phyloP scores from a whole-genome alignment of 2,797 vertebrate genomes.

The Notoglanidium macrostoma region DNA sequence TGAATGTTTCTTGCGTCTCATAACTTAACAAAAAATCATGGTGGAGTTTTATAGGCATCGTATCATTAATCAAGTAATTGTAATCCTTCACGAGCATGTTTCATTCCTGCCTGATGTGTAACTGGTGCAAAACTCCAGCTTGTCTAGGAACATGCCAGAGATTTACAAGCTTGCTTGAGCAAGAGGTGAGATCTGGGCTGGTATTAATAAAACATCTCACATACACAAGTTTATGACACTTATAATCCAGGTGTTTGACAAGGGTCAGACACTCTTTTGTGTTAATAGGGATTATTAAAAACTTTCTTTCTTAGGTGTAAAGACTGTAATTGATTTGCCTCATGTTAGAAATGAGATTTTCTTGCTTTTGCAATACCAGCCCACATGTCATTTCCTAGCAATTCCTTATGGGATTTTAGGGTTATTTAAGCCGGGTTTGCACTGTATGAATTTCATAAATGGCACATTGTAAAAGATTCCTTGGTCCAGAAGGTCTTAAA shows the following conservation, averaged over 20 bases:
- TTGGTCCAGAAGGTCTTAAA: neutral
- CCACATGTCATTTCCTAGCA: constrained; percentile 22
- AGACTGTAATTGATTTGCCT: neutral
- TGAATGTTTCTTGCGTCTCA: neutral
- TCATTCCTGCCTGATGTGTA: constrained; percentile 4
- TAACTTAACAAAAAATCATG: neutral
- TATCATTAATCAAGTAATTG: neutral
- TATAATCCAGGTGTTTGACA: constrained; percentile 6
- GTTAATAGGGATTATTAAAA: neutral
- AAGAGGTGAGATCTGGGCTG: constrained; percentile 25
- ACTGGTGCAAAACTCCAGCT: neutral
- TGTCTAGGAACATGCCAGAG: neutral
- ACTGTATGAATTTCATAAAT: neutral
- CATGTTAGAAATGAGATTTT: neutral
- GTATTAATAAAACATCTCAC: constrained; percentile 12
- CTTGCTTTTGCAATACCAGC: neutral
- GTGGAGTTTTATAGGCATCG: neutral
- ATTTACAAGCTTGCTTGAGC: constrained; percentile 8
- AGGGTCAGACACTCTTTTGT: neutral
- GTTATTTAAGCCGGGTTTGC: neutral
- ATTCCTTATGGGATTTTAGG: neutral
- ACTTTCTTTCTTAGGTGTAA: neutral
- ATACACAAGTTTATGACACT: neutral
- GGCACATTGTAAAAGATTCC: constrained; percentile 2
- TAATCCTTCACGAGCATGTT: constrained; percentile 5